Percentiles rank a stretch among this genome's conserved stretches.
Evolutionary conservation across 2,888 invertebrate species (phyloP).

Genomic region (Melanotus villosus): DNA sequence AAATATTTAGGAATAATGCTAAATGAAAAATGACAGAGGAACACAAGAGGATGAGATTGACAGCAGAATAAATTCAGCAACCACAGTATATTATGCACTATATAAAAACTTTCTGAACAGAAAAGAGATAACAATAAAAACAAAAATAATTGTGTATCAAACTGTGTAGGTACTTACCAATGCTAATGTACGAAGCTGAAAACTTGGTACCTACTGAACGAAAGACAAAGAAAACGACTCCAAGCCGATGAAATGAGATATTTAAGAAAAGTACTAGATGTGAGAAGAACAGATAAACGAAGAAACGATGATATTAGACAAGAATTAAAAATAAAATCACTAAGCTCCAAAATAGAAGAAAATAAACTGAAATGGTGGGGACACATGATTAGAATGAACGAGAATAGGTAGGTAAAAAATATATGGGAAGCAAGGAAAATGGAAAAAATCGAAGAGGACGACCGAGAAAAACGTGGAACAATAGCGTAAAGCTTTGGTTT

Average conservation of each 20-base stretch:
- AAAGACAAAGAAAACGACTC: not conserved
- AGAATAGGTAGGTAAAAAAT: not conserved
- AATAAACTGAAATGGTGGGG: not conserved
- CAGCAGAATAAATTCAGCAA: too few species aligned
- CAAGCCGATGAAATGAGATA: not conserved
- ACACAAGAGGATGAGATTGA: too few species aligned
- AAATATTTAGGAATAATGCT: too few species aligned
- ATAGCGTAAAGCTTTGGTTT: too few species aligned
- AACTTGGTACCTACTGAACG: not conserved
- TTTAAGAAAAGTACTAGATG: not conserved
- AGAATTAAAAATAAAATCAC: not conserved
- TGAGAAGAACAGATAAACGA: not conserved
- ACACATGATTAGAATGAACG: not conserved
- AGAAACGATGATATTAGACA: not conserved
- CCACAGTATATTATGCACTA: too few species aligned
- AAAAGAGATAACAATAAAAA: too few species aligned
- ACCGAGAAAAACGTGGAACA: not conserved
- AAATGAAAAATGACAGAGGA: too few species aligned
- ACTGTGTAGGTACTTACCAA: too few species aligned
- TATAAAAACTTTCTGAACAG: too few species aligned
- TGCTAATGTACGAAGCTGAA: not conserved
- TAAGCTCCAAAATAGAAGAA: not conserved
- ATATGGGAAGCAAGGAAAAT: not conserved
- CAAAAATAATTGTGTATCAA: too few species aligned
- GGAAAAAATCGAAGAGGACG: not conserved